Evolutionary conservation across 2,797 vertebrate genomes (phyloP).

Genomic region (Salarias fasciatus): DNA sequence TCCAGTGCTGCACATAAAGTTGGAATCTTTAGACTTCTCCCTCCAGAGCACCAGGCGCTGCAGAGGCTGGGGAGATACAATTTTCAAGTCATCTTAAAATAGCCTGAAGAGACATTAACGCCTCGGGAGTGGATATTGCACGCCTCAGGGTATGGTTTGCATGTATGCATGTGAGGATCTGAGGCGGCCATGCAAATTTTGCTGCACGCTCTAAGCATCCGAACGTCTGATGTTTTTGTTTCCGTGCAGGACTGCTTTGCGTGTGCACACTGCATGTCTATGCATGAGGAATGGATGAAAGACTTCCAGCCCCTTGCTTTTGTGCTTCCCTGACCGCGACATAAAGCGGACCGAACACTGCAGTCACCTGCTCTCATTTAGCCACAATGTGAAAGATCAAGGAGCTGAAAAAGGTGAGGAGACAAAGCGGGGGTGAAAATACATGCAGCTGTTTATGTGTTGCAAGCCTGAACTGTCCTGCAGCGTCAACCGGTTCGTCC

Average conservation of each 20-base stretch:
- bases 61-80: constrained; percentile 35
- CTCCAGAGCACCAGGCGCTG: constrained; percentile 26
- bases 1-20: constrained; percentile 6
- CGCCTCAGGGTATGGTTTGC: constrained; percentile 19
- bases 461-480: constrained; percentile 37
- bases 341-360: constrained; percentile 2
- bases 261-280: neutral
- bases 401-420: neutral
- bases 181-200: constrained; percentile 1
- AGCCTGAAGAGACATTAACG: constrained; percentile 40
- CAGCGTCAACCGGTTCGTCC: constrained; percentile 41
- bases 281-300: neutral
- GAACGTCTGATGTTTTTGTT: constrained; percentile 24
- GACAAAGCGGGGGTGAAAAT: neutral
- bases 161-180: constrained; percentile 18
- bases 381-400: constrained; percentile 9
- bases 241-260: constrained; percentile 2
- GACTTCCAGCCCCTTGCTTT: neutral
- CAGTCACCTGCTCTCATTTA: neutral
- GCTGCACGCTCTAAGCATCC: constrained; percentile 2
- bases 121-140: constrained; percentile 20
- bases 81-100: constrained; percentile 56
- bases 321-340: constrained; percentile 3
- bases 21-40: neutral
- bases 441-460: constrained; percentile 24